Base-by-base conservation (phyloP, 2,888 invertebrate genomes). In the Conistra vaccinii region DNA sequence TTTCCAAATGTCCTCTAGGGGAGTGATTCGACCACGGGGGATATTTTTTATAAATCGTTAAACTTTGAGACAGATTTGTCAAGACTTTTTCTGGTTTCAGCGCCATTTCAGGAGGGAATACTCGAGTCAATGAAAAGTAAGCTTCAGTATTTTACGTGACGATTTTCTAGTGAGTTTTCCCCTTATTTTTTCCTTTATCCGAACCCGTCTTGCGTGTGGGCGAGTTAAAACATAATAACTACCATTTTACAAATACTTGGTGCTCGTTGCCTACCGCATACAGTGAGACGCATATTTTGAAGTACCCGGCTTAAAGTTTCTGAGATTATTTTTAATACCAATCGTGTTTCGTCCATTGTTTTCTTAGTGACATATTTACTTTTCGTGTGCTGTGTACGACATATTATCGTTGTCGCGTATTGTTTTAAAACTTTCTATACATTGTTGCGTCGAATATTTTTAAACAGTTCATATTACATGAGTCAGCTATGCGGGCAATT, bases 121-220 rank as follows among this genome's bases (percentile, higher is more conserved):
- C 80, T 84, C 79, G 67, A 82, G 78, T 81, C 77, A 80, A 77
- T 69, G 77, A 72, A 78, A 85, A 66, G 67, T 86, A 80, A 76
- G 77, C 42, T 73, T 55, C 81, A 85, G 80, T 75, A 77, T 76
- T 86, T 90, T 90, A 90, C 90, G 89, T 90, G 90, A 91, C 91
- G 84, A 89, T 91, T 93, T 91, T 78, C 86, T 62, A 87, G 89
- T 88, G 85, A 89, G 89, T 90, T 85, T 86, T 86, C 84, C 84
- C 87, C 76, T 80, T 87, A 83, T 84, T 87, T 90, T 92, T 90
- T 92, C 91, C 89, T 89, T 90, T 89, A 81, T 90, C 88, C 71
- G 85, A 91, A 90, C 94, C 94, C 93, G 94, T 92, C 88, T 86
- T 90, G 93, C 92, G 94, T 95, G 95, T 95, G 95, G 95, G 95